Conservation (phyloP, 2,113 vertebrate genomes). For the Bostrychus sinensis region DNA sequence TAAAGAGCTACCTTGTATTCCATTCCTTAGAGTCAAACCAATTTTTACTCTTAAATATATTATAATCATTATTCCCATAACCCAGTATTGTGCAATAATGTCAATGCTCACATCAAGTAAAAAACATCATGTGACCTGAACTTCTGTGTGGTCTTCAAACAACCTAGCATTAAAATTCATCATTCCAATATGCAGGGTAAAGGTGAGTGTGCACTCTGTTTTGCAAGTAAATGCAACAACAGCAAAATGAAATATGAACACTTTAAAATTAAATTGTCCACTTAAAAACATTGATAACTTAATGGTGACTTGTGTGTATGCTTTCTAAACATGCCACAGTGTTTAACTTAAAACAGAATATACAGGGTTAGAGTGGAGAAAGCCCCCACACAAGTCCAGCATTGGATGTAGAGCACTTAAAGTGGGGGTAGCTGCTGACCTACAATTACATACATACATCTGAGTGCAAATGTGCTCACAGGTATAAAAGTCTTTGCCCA, state of each 20-base stretch:
- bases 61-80: neutral
- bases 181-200: neutral
- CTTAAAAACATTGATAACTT: neutral
- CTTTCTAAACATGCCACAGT: slow-evolving; percentile 7
- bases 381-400: slow-evolving; percentile 9
- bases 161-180: neutral
- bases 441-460: slow-evolving; percentile 8
- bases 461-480: slow-evolving; percentile 21
- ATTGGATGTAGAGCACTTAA: slow-evolving; percentile 43
- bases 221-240: neutral
- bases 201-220: neutral
- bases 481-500: slow-evolving; percentile 42
- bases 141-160: slow-evolving; percentile 15
- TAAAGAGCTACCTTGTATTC: slow-evolving; percentile 8
- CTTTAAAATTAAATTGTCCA: neutral
- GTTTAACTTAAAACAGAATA: neutral
- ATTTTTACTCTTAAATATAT: neutral
- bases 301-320: neutral
- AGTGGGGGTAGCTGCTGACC: slow-evolving; percentile 27
- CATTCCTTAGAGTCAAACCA: neutral
- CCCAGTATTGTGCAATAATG: neutral
- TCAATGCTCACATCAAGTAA: neutral
- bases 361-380: neutral
- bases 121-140: neutral
- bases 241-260: neutral